Conservation (phyloP, 2,797 vertebrate genomes). For the Ispidina picta region DNA sequence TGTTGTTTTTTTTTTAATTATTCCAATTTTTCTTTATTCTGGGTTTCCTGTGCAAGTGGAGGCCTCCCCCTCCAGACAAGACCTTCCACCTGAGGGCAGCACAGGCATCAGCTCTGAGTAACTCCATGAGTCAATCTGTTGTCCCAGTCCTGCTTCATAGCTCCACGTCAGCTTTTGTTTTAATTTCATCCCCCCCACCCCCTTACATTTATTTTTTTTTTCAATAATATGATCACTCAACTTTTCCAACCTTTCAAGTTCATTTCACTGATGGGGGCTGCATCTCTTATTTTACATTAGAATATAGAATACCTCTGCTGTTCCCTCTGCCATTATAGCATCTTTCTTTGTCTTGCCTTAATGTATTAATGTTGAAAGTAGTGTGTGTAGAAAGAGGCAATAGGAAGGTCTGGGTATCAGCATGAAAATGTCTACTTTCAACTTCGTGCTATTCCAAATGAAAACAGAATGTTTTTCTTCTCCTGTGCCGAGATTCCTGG, state of each 20-base stretch:
- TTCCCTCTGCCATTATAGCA: slow-evolving; percentile 3
- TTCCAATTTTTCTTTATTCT: background rate
- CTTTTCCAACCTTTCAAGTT: slow-evolving; percentile 51
- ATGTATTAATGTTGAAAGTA: slow-evolving; percentile 35
- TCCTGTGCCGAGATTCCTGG: slow-evolving; percentile 5
- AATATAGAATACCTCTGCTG: background rate
- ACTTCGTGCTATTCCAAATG: background rate
- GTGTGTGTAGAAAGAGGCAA: background rate
- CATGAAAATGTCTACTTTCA: background rate
- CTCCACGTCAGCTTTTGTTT: slow-evolving; percentile 42
- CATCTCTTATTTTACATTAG: slow-evolving; percentile 8
- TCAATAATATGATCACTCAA: slow-evolving; percentile 51
- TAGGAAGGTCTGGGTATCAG: background rate
- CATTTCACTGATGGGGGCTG: background rate
- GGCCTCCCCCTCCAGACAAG: background rate
- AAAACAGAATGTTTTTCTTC: background rate
- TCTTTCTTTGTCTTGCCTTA: slow-evolving; percentile 52
- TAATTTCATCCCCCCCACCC: background rate
- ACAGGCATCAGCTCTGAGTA: slow-evolving; percentile 19
- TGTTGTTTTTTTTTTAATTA: background rate
- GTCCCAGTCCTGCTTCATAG: background rate
- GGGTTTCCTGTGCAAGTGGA: background rate
- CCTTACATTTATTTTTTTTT: slow-evolving; percentile 29
- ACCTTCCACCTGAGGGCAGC: slow-evolving; percentile 66
- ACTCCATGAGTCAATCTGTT: background rate